Conservation (phyloP, 2,888 invertebrate genomes). For the Boloria selene region DNA sequence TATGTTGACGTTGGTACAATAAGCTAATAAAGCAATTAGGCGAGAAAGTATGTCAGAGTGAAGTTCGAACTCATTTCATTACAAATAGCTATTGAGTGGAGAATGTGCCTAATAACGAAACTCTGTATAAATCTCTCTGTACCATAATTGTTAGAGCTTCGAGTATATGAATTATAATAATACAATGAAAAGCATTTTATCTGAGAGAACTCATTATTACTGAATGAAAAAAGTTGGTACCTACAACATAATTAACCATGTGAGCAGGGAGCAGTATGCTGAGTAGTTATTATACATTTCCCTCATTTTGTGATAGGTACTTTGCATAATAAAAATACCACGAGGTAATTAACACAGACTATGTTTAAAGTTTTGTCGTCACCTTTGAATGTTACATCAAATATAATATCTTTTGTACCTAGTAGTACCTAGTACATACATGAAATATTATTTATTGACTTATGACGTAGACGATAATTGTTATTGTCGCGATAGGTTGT, state of each 20-base stretch:
- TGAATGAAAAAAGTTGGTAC: too few relatives aligned
- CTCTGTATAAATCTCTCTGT: constrained; percentile 53
- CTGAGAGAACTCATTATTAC: not conserved
- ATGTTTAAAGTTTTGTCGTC: not conserved
- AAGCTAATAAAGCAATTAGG: constrained; percentile 33
- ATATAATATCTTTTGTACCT: not conserved
- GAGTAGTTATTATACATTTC: too few relatives aligned
- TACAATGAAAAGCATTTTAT: constrained; percentile 4
- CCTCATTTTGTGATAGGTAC: too few relatives aligned
- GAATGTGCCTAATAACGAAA: constrained; percentile 66
- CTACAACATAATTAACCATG: too few relatives aligned
- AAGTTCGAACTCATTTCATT: constrained; percentile 55
- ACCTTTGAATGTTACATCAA: not conserved
- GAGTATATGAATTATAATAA: constrained; percentile 31
- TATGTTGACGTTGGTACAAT: constrained; percentile 15
- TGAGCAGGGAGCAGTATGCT: too few relatives aligned
- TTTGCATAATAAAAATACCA: too few relatives aligned
- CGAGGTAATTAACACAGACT: not conserved
- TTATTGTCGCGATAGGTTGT: not conserved
- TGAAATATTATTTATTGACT: not conserved
- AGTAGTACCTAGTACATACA: not conserved
- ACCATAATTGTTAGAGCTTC: constrained; percentile 59
- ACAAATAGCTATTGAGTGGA: constrained; percentile 55
- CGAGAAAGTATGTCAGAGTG: constrained; percentile 37
- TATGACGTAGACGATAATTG: not conserved